phyloP scores from a whole-genome alignment of 2,888 invertebrate genomes.

The Oscheius sp. region DNA sequence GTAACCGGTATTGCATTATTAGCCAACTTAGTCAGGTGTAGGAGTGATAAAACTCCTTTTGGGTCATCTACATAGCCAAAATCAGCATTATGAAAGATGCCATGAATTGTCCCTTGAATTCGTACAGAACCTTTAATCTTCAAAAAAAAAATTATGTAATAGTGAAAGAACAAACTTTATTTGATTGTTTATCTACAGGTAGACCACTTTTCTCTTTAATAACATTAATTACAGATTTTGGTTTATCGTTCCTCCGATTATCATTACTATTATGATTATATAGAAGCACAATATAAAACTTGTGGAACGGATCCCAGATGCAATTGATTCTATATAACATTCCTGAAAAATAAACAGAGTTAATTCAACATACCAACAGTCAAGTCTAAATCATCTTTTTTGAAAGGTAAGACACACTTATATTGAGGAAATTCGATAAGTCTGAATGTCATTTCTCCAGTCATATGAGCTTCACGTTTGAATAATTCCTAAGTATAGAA shows the following conservation, averaged over 20 bases:
- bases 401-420: background rate
- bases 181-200: background rate
- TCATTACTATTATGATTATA: background rate
- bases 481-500: constrained; percentile 2
- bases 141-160: background rate
- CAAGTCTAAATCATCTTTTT: background rate
- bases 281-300: background rate
- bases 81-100: background rate
- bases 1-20: background rate
- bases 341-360: background rate
- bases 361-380: background rate
- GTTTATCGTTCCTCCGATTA: background rate
- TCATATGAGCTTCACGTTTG: background rate
- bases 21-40: background rate
- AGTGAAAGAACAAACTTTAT: background rate
- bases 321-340: background rate
- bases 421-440: background rate
- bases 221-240: background rate
- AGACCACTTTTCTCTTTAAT: background rate
- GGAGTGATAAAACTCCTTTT: background rate
- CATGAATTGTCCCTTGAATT: constrained; percentile 1
- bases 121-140: background rate
- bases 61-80: background rate
- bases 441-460: background rate
- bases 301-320: constrained; percentile 2